phyloP scores from a whole-genome alignment of 2,113 vertebrate genomes.

The Corythornis madagascariensis region DNA sequence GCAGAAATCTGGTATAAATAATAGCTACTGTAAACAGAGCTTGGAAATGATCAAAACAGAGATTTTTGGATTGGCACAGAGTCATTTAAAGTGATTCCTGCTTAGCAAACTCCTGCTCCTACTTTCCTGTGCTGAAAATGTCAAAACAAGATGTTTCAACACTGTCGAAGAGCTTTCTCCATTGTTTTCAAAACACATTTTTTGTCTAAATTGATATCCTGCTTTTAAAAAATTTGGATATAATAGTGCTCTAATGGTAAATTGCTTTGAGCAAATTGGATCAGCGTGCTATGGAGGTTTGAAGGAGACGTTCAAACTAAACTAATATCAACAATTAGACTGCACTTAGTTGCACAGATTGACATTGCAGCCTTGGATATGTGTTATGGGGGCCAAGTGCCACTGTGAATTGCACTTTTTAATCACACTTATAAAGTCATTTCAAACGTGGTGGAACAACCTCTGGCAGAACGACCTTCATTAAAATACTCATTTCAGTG shows the following conservation, averaged over 20 bases:
- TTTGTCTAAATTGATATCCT: constrained; percentile 22
- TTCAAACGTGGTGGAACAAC: neutral
- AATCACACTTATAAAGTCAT: neutral
- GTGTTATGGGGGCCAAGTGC: neutral
- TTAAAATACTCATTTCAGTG: neutral
- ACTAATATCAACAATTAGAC: neutral
- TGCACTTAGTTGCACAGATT: neutral
- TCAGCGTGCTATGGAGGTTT: neutral
- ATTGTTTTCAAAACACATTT: constrained; percentile 49
- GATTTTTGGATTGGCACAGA: neutral
- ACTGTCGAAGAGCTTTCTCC: constrained; percentile 2
- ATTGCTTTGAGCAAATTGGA: constrained; percentile 15
- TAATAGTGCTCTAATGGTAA: neutral
- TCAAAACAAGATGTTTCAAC: constrained; percentile 53
- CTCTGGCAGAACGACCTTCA: neutral
- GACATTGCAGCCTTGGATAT: neutral
- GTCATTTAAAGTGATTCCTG: neutral
- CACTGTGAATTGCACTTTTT: neutral
- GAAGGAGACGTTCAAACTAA: neutral
- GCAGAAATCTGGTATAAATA: neutral
- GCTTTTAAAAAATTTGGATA: neutral
- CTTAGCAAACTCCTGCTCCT: neutral
- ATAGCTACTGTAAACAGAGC: neutral
- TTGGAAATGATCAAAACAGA: constrained; percentile 12
- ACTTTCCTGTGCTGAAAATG: constrained; percentile 27